Evolutionary conservation across 2,113 vertebrate genomes (phyloP).

Genomic region (Colaptes auratus): DNA sequence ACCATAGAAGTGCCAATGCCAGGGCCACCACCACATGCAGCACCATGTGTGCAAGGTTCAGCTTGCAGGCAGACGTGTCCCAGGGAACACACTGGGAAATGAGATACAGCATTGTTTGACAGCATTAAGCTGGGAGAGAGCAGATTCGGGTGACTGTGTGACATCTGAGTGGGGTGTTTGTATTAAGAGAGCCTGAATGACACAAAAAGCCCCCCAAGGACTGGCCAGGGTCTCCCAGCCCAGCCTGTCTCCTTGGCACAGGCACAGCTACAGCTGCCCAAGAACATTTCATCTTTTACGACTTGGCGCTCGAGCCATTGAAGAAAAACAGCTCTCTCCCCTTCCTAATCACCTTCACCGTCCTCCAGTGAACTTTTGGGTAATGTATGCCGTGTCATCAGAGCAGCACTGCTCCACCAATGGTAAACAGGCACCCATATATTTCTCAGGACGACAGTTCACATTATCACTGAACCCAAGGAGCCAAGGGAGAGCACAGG

Average conservation of each 20-base stretch:
- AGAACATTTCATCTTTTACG: neutral
- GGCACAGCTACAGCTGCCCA: neutral
- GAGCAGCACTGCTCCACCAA: neutral
- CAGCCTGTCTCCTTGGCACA: rapidly evolving
- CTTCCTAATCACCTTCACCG: neutral
- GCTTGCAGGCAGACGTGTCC: neutral
- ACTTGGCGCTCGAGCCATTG: neutral
- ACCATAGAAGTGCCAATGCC: rapidly evolving
- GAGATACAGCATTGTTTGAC: rapidly evolving
- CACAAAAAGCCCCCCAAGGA: neutral
- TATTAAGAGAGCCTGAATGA: neutral
- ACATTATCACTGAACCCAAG: neutral
- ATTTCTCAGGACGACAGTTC: neutral
- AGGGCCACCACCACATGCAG: rapidly evolving
- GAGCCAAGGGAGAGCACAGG: neutral
- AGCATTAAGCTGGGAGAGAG: neutral
- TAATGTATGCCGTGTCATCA: constrained; percentile 27
- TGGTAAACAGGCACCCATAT: neutral
- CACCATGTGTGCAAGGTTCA: rapidly evolving
- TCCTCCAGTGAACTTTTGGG: constrained; percentile 34
- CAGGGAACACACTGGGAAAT: rapidly evolving
- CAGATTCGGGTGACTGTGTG: neutral
- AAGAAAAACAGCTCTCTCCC: constrained; percentile 22
- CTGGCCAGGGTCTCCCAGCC: neutral
- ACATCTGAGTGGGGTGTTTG: neutral